Percentiles rank a stretch among this genome's conserved stretches.
Evolutionary conservation across 2,888 invertebrate genomes (phyloP).

Genomic region (Eristalis intricaria): DNA sequence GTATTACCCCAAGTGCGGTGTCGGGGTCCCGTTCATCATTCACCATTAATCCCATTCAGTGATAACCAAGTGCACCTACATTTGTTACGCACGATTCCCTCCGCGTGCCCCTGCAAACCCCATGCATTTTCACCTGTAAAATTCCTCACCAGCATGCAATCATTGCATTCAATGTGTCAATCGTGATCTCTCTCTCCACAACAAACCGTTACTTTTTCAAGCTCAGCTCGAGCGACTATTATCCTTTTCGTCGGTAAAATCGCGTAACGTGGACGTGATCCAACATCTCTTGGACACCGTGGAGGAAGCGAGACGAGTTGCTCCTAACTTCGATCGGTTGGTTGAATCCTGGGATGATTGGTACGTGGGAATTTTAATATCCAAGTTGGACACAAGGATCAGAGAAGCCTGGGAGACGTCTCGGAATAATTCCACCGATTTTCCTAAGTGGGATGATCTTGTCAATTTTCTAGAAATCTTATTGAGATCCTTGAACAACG

Average conservation of each 20-base stretch:
- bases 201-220: no score
- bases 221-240: no score
- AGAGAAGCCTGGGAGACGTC: not conserved
- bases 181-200: no score
- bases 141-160: no score
- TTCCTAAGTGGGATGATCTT: not conserved
- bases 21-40: not conserved
- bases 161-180: no score
- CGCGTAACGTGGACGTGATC: not conserved
- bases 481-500: no score
- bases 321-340: not conserved
- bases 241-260: no score
- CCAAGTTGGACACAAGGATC: not conserved
- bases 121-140: not conserved
- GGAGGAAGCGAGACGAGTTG: not conserved
- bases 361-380: not conserved
- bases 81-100: no score
- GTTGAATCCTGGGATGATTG: constrained; percentile 8
- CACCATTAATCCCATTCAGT: no score
- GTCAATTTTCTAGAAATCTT: not conserved
- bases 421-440: not conserved
- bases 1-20: not conserved
- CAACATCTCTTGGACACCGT: not conserved
- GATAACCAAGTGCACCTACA: no score
- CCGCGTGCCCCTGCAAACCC: not conserved